Base-by-base conservation (phyloP, 2,888 invertebrate genomes). In the Cryptosula pallasiana region DNA sequence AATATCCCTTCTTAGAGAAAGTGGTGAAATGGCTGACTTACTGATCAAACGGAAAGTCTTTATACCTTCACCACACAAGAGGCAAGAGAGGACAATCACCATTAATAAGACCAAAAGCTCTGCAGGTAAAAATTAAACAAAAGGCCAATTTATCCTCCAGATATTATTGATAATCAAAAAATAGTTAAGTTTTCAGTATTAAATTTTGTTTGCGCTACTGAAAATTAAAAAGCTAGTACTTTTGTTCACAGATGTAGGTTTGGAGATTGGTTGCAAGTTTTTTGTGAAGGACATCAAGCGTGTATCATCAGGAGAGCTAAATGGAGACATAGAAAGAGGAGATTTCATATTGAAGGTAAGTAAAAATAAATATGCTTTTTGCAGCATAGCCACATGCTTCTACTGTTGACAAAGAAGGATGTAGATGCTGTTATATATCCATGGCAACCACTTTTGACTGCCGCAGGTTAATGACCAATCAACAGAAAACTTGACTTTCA, bases 251-350 rank as follows among this genome's bases (percentile, higher is more conserved):
- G 83, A 83, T 86, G 98, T 95, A 82, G 98, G 98, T 20, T 90
- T 99, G 77, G 92, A 96, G 2, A 88, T 99, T 72, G 98, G 97
- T 32, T 97, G 95, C 85, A 92, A 93, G 79, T 88, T 96, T 72
- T 98, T 93, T 86, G 91, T 99, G 57, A 95, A 95, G 86, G 96
- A 98, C 86, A 91, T 98, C 71, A 91, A 92, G 88, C 92, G 87
- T 73, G 85, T 86, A 1, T 89, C 93, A 71, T 83, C 93, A 35
- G 89, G 91, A 73, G 91, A 91, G 77, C 91, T 91, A 71, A 92
- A 92, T 54, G 92, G 92, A 73, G 89, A 90, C 69, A 76, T 95
- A 32, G 91, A 91, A 81, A 93, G 94, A 84, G 97, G 97, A 0
- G 98, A 98, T 83, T 89, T 94, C 74, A 89, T 98, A 63, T 90